phyloP scores from a whole-genome alignment of 2,113 vertebrate species.

The Calyptomena viridis region DNA sequence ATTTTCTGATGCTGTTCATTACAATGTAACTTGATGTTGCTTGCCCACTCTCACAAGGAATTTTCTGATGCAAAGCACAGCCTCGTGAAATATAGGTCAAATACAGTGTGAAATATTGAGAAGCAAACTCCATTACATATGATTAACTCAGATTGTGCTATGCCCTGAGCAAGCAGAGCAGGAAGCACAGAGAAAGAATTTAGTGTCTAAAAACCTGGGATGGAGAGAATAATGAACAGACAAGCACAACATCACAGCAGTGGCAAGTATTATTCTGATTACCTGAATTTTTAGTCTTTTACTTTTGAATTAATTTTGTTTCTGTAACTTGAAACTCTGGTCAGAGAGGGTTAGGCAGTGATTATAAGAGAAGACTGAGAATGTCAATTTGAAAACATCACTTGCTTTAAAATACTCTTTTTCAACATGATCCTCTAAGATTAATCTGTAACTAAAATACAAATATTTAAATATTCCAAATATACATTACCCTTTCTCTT shows the following conservation, averaged over 20 bases:
- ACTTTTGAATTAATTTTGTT: neutral
- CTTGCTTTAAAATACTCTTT: neutral
- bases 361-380: neutral
- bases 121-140: neutral
- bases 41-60: neutral
- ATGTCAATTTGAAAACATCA: neutral
- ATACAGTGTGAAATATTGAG: neutral
- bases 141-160: neutral
- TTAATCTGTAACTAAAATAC: neutral
- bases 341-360: neutral
- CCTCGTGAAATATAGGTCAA: neutral
- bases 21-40: neutral
- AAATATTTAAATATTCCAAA: neutral
- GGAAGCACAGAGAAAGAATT: neutral
- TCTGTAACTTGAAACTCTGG: neutral
- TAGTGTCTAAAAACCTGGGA: neutral
- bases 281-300: neutral
- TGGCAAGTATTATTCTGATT: neutral
- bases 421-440: neutral
- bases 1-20: neutral
- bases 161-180: neutral
- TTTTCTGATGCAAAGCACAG: neutral
- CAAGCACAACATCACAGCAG: neutral
- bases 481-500: neutral
- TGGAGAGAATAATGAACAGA: neutral